Evolutionary conservation across 2,888 invertebrate species (phyloP).

Genomic region (Dorcus parallelipipedus): DNA sequence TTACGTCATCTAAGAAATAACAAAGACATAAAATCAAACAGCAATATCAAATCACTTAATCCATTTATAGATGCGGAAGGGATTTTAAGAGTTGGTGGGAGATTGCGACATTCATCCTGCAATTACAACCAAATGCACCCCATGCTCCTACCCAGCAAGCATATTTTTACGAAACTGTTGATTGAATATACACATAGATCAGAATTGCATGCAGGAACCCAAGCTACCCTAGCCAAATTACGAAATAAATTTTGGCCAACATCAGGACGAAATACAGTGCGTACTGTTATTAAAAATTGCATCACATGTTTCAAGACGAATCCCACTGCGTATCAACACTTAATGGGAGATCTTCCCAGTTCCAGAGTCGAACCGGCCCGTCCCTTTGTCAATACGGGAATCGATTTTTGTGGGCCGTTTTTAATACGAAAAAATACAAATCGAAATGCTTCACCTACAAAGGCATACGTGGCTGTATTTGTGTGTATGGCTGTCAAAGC

Average conservation of each 20-base stretch:
- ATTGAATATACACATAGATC: slow-evolving; percentile 3
- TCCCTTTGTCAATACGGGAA: no score
- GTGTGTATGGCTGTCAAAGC: not conserved
- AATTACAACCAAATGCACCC: slow-evolving; percentile 3
- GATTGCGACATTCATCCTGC: slow-evolving; percentile 3
- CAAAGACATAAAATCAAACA: no score
- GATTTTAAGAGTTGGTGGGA: slow-evolving; percentile 4
- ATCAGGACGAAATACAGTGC: no score
- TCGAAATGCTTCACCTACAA: not conserved
- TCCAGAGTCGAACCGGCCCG: no score
- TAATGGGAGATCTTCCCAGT: no score
- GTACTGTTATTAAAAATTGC: no score
- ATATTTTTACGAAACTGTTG: slow-evolving; percentile 2
- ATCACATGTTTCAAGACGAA: no score
- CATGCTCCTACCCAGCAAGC: slow-evolving; percentile 8
- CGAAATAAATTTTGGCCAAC: slow-evolving; percentile 4
- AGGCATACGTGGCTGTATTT: not conserved
- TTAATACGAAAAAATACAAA: no score
- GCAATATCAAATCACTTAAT: not conserved
- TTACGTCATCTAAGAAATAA: no score
- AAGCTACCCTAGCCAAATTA: not conserved
- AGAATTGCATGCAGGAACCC: slow-evolving; percentile 4
- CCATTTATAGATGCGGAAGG: slow-evolving; percentile 5
- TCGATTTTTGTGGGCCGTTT: no score
- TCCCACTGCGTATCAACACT: no score